A percentile compares a stretch with the other conserved stretches of the same genome.
These are phyloP conservation scores for Caloenas nicobarica DNA, from an alignment of 2,113 vertebrate species.

Conservation along the genomic window DNA sequence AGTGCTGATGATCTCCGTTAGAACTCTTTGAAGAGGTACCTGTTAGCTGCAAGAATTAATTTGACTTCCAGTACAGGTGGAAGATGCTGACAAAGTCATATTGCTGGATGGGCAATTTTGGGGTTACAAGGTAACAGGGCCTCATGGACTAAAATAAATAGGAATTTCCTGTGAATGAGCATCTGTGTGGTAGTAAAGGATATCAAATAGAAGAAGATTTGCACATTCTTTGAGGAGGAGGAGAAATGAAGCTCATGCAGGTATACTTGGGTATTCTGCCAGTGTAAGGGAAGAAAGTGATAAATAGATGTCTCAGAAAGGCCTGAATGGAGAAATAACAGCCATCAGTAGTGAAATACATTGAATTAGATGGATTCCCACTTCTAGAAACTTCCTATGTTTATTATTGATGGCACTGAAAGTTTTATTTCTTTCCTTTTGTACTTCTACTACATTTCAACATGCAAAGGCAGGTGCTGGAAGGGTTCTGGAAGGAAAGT, in stretches of 20 bases:
- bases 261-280: neutral
- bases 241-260: neutral
- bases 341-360: neutral
- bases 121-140: rapidly evolving
- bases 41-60: neutral
- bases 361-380: neutral
- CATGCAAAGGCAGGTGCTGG: neutral
- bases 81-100: neutral
- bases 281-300: neutral
- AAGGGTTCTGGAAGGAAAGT: neutral
- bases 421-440: neutral
- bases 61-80: neutral
- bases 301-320: neutral
- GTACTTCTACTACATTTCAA: neutral
- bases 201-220: neutral
- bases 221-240: neutral
- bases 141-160: neutral
- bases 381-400: neutral
- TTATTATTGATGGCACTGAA: neutral
- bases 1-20: neutral
- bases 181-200: neutral
- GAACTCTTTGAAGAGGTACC: neutral
- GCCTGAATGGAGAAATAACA: neutral
- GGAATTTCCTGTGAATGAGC: neutral
- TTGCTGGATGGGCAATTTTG: neutral